Evolutionary conservation across 2,888 invertebrate genomes (phyloP), one percentile per base, ranked within the genome.

Genomic region (Druceiella hillmani): DNA sequence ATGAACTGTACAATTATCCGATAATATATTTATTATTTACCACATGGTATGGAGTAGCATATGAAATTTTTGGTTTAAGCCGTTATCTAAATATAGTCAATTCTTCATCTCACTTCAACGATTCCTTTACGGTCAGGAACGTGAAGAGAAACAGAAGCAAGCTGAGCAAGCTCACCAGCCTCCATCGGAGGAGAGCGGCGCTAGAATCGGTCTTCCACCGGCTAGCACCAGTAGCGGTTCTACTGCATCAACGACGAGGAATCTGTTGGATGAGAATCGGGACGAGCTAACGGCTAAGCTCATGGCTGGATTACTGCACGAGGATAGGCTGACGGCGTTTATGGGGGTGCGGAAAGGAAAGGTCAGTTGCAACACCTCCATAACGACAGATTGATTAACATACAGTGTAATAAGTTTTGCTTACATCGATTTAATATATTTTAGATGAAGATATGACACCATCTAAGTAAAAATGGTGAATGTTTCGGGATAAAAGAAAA

Each of bases 331-430:
- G 40, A 64, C 77, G 15, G 79, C 80, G 52, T 80, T 87, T 68
- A 64, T 90, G 55, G 78, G 77, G 47, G 84, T 90, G 29, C 75
- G 87, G 48, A 91, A 91, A 57, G 91, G 90, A 52, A 82, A 86
- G 76, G 88, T 87, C 33, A 55, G 62, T 50, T 7, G 11, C n/a
- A 17, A 17, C 9, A 7, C 13, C 33, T 11, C 26, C 11, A 14
- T 27, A 10, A 13, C 13, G 10, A 11, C 15, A 2, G 11, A 4
- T 22, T 13, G 3, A n/a, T 10, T 13, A 10, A 7, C 9, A n/a
- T 17, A 20, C 22, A 38, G 40, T 33, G 25, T 22, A 22, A 15
- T n/a, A n/a, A n/a, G n/a, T n/a, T n/a, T n/a, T n/a, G n/a, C n/a
- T n/a, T n/a, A n/a, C n/a, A n/a, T n/a, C n/a, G n/a, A n/a, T n/a